These are phyloP conservation scores for Pomatorhinus ruficollis DNA, from an alignment of 2,113 vertebrate species.

Conservation along the genomic window DNA sequence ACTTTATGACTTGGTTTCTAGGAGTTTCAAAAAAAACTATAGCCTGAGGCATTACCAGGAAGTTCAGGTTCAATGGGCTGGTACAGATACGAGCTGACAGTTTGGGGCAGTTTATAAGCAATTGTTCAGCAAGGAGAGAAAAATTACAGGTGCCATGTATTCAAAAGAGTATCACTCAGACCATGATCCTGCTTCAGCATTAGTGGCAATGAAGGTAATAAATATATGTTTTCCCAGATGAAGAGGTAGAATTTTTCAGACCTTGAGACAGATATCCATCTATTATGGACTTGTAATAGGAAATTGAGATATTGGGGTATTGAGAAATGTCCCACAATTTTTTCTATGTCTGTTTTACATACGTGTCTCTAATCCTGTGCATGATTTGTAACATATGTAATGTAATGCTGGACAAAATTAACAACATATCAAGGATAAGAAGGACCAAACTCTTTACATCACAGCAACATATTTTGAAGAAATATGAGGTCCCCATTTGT, in stretches of 20 bases:
- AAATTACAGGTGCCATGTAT: neutral
- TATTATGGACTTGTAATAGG: neutral
- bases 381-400: neutral
- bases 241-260: neutral
- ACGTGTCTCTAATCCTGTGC: neutral
- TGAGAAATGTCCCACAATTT: neutral
- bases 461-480: neutral
- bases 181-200: neutral
- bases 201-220: neutral
- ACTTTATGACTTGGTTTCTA: neutral
- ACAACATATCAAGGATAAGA: neutral
- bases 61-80: neutral
- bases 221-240: neutral
- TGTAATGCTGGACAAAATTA: neutral
- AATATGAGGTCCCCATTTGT: neutral
- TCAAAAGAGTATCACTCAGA: neutral
- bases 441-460: neutral
- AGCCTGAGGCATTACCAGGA: neutral
- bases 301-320: neutral
- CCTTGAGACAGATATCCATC: neutral
- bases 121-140: neutral
- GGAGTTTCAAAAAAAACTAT: neutral
- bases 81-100: neutral
- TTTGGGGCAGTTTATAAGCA: neutral
- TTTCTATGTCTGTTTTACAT: neutral